These are phyloP conservation scores for Mantis religiosa DNA, from an alignment of 2,888 invertebrate species.

Conservation along the genomic window DNA sequence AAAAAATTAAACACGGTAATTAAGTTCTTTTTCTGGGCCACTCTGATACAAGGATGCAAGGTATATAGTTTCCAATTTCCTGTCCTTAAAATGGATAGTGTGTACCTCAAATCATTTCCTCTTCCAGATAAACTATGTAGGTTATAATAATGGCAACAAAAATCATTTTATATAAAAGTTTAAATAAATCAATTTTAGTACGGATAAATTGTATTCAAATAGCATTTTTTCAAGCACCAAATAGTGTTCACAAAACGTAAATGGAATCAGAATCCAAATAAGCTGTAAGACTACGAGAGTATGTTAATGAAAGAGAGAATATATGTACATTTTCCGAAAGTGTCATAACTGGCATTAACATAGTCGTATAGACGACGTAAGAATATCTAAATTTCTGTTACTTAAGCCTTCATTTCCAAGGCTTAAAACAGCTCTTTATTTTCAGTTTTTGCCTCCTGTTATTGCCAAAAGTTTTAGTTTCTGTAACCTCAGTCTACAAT, in stretches of 20 bases:
- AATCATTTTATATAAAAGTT: too few species aligned
- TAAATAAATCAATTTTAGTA: too few species aligned
- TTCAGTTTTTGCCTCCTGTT: neutral
- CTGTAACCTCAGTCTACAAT: neutral
- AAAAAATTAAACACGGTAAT: too few species aligned
- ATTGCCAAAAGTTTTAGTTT: neutral
- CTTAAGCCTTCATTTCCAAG: neutral
- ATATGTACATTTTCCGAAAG: neutral
- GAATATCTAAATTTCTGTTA: neutral
- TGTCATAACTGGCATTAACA: neutral
- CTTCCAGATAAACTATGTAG: too few species aligned
- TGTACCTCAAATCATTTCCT: too few species aligned
- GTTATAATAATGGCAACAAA: too few species aligned
- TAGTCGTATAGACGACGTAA: neutral
- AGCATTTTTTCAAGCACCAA: too few species aligned
- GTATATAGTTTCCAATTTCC: too few species aligned
- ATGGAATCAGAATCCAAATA: neutral
- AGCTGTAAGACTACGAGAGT: neutral
- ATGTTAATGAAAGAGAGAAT: neutral
- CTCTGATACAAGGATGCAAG: too few species aligned
- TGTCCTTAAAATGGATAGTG: too few species aligned
- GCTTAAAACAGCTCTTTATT: neutral
- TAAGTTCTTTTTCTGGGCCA: too few species aligned
- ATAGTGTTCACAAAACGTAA: neutral
- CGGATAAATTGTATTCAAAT: too few species aligned